A percentile compares a stretch with the other conserved stretches of the same genome.
Evolutionary conservation across 2,888 invertebrate species (phyloP).

Genomic region (Caradrina kadenii): DNA sequence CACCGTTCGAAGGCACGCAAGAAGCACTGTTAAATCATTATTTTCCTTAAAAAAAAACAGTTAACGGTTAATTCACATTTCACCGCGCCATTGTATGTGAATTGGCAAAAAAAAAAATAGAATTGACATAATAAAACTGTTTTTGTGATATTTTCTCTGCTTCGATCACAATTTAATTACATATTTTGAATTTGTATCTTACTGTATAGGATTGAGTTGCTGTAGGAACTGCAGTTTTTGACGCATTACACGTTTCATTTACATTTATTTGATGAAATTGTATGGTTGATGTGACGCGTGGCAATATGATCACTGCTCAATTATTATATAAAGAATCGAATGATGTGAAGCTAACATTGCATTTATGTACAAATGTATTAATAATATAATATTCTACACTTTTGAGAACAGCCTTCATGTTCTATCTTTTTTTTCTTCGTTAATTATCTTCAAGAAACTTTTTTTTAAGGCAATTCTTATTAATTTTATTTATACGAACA

Average conservation of each 20-base stretch:
- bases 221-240: slow-evolving; percentile 31
- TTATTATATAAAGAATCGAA: slow-evolving; percentile 16
- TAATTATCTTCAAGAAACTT: too few relatives aligned
- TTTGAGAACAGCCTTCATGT: background rate
- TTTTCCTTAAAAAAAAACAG: background rate
- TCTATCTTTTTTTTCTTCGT: slow-evolving; percentile 5
- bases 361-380: slow-evolving; percentile 14
- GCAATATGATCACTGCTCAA: slow-evolving; percentile 35
- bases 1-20: too few relatives aligned
- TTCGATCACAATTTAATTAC: slow-evolving; percentile 14
- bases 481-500: slow-evolving; percentile 24
- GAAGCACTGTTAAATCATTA: background rate
- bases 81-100: background rate
- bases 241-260: slow-evolving; percentile 15
- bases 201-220: slow-evolving; percentile 37
- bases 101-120: background rate
- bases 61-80: slow-evolving; percentile 3
- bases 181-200: slow-evolving; percentile 39
- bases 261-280: slow-evolving; percentile 7
- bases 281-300: slow-evolving; percentile 23
- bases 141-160: slow-evolving; percentile 27
- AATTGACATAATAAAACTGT: background rate
- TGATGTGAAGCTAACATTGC: slow-evolving; percentile 3
- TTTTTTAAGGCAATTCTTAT: slow-evolving; percentile 7
- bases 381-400: slow-evolving; percentile 7